Evolutionary conservation across 2,113 vertebrate species (phyloP).

Genomic region (Terrapene triunguis): DNA sequence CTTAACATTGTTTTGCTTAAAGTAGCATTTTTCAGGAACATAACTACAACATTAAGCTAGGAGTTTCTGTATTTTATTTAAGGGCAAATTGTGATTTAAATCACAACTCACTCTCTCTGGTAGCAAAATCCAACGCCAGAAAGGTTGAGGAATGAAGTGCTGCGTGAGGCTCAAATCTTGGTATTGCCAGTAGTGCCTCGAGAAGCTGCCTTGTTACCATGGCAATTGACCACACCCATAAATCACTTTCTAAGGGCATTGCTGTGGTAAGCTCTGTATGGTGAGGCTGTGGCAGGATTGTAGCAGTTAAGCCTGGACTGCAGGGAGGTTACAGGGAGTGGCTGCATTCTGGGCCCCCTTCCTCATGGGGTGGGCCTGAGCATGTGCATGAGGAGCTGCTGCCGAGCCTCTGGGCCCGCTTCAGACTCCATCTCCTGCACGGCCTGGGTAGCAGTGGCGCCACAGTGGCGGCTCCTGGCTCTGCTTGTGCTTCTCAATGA

Average conservation of each 20-base stretch:
- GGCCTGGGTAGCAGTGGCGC: neutral
- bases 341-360: neutral
- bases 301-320: neutral
- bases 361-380: neutral
- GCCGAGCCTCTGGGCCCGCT: neutral
- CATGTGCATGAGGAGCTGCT: neutral
- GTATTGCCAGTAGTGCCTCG: neutral
- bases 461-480: neutral
- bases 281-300: neutral
- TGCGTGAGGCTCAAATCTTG: neutral
- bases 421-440: neutral
- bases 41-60: no score
- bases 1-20: no score
- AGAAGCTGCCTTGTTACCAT: neutral
- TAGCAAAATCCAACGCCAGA: neutral
- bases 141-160: neutral
- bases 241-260: neutral
- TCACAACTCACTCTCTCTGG: neutral
- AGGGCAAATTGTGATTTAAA: neutral
- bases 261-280: neutral
- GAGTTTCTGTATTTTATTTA: neutral
- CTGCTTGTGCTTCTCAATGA: neutral
- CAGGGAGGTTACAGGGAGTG: neutral
- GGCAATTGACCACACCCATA: neutral
- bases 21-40: no score